Conservation (phyloP, 2,113 vertebrate species). For the Falco punctatus region DNA sequence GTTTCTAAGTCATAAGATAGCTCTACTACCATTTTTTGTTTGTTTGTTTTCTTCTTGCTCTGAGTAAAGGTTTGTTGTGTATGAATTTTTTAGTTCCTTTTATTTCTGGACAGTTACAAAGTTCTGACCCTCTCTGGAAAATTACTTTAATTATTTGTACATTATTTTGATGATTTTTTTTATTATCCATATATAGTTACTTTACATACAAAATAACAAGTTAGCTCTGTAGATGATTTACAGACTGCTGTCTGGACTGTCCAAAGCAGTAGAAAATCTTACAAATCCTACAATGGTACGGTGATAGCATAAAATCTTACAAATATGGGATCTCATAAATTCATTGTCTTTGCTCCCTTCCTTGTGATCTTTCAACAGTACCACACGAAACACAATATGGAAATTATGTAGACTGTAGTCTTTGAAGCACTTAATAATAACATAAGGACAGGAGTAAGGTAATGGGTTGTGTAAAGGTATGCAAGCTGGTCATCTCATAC, state of each 20-base stretch:
- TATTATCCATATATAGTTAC: background rate
- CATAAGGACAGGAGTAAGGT: constrained; percentile 53
- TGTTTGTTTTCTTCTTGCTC: background rate
- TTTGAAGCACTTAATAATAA: constrained; percentile 63
- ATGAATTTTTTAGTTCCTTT: background rate
- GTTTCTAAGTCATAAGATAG: background rate
- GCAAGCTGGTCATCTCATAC: constrained; percentile 12
- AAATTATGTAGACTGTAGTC: constrained; percentile 54
- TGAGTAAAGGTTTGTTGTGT: background rate
- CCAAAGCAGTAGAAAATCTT: constrained; percentile 62
- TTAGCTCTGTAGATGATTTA: constrained; percentile 33
- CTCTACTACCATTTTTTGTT: background rate
- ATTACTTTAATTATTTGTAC: background rate
- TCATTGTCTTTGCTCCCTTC: constrained; percentile 28
- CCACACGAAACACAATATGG: constrained; percentile 23
- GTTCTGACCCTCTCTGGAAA: background rate
- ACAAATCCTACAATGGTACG: background rate
- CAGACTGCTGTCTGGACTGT: constrained; percentile 45
- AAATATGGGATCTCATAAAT: constrained; percentile 41
- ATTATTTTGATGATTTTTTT: background rate
- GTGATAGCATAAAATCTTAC: constrained; percentile 32
- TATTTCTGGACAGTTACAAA: background rate
- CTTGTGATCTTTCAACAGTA: constrained; percentile 31
- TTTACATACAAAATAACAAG: constrained; percentile 43
- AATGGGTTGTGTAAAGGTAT: constrained; percentile 45